Percentiles rank a stretch among this genome's conserved stretches.
phyloP scores from a whole-genome alignment of 2,797 vertebrate species.

The Tadarida brasiliensis region DNA sequence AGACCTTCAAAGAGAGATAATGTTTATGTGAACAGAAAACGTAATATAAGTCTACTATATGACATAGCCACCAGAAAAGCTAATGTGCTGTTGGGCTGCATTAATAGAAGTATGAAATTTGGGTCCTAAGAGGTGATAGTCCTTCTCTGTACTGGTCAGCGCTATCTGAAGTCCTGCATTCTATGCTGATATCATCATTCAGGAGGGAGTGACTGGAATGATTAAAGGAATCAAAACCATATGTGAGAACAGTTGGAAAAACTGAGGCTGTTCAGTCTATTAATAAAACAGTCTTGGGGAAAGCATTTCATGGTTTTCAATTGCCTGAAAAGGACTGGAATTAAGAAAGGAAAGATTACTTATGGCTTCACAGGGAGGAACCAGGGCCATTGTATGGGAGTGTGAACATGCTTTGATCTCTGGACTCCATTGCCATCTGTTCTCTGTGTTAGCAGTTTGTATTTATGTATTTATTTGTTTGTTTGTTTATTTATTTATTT shows the following conservation, averaged over 20 bases:
- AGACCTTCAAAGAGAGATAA: conserved; percentile 17
- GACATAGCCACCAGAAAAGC: neutral
- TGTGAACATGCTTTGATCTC: neutral
- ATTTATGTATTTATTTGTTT: no score
- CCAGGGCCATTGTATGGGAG: neutral
- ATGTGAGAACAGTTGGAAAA: conserved; percentile 28
- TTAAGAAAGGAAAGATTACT: conserved; percentile 13
- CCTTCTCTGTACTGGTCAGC: neutral
- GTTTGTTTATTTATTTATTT: no score
- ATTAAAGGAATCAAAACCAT: conserved; percentile 29
- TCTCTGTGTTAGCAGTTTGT: neutral
- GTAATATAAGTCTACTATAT: neutral
- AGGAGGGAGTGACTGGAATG: neutral
- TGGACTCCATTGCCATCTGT: neutral
- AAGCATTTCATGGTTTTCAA: conserved; percentile 54
- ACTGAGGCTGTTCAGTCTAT: neutral
- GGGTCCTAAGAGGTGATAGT: neutral
- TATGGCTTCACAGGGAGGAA: neutral
- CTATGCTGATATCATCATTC: conserved; percentile 6
- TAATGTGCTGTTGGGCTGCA: neutral
- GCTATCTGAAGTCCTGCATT: conserved; percentile 17
- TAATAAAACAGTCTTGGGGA: conserved; percentile 24
- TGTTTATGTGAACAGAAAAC: conserved; percentile 12
- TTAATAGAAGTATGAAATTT: neutral
- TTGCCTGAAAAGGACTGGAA: neutral